These are phyloP conservation scores for Coranthus polyacanthus DNA, from an alignment of 2,797 vertebrate species.

Conservation along the genomic window DNA sequence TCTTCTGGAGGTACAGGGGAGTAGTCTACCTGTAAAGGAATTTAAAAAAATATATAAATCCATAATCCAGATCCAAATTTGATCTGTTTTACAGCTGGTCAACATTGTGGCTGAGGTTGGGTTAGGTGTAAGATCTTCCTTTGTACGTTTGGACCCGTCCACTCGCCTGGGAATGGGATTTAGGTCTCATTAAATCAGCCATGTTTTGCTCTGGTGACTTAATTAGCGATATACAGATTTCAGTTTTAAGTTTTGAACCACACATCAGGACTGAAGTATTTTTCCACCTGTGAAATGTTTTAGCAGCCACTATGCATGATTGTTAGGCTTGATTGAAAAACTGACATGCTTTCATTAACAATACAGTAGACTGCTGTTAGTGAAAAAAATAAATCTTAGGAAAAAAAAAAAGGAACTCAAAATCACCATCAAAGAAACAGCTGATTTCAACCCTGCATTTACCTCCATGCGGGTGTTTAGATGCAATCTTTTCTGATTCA, in stretches of 20 bases:
- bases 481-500: no score
- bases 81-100: no score
- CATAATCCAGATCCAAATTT: no score
- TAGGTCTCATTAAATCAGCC: no score
- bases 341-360: constrained; percentile 1
- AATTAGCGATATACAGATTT: not conserved
- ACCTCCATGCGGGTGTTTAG: not conserved
- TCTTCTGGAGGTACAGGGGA: no score
- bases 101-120: no score
- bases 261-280: constrained; percentile 2
- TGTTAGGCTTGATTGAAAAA: constrained; percentile 15
- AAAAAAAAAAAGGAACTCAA: constrained; percentile 10
- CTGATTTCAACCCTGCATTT: not conserved
- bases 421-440: not conserved
- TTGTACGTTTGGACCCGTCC: no score
- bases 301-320: constrained; percentile 8
- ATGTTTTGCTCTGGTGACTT: not conserved
- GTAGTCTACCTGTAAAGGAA: no score
- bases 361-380: not conserved
- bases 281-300: constrained; percentile 4
- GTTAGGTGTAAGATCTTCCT: no score
- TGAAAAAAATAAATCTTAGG: not conserved
- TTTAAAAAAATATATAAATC: no score
- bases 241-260: not conserved
- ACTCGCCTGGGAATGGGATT: no score